Percentiles rank a stretch among this genome's conserved stretches.
These are phyloP conservation scores for Sinosuthora webbiana DNA, from an alignment of 2,113 vertebrate genomes.

Conservation along the genomic window DNA sequence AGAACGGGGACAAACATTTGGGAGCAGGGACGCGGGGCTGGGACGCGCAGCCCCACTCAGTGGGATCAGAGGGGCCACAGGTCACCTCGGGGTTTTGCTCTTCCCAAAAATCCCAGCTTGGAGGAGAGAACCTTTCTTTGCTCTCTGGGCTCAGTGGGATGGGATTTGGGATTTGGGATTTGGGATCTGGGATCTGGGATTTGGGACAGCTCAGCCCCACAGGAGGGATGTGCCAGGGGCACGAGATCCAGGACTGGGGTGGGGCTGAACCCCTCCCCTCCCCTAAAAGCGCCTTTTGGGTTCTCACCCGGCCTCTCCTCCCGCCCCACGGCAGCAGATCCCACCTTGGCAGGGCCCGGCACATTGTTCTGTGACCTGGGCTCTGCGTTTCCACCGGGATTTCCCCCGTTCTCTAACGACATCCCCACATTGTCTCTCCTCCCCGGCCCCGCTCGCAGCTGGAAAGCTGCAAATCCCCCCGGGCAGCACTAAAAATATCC, in stretches of 20 bases:
- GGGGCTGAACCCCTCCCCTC: not conserved
- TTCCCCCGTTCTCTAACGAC: slow-evolving; percentile 53
- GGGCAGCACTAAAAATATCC: slow-evolving; percentile 20
- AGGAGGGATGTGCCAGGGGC: not conserved
- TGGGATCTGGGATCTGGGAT: not conserved
- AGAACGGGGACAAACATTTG: not conserved
- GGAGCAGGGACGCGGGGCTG: not conserved
- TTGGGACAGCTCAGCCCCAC: not conserved
- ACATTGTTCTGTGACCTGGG: slow-evolving; percentile 23
- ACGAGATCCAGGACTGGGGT: rapidly evolving
- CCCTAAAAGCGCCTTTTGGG: not conserved
- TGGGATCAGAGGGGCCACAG: not conserved
- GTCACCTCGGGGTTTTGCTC: not conserved
- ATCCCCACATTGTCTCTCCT: slow-evolving; percentile 67
- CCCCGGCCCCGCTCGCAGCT: slow-evolving; percentile 56
- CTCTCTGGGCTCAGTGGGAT: not conserved
- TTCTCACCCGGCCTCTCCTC: not conserved
- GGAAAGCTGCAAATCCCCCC: slow-evolving; percentile 40
- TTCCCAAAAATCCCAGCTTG: not conserved
- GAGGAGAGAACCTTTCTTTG: not conserved
- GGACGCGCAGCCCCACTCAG: rapidly evolving
- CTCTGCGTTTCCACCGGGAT: slow-evolving; percentile 48
- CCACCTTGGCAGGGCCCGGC: not conserved
- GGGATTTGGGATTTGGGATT: not conserved
- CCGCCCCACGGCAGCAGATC: not conserved